Conservation (phyloP, 2,888 invertebrate species). For the Melanotus villosus region DNA sequence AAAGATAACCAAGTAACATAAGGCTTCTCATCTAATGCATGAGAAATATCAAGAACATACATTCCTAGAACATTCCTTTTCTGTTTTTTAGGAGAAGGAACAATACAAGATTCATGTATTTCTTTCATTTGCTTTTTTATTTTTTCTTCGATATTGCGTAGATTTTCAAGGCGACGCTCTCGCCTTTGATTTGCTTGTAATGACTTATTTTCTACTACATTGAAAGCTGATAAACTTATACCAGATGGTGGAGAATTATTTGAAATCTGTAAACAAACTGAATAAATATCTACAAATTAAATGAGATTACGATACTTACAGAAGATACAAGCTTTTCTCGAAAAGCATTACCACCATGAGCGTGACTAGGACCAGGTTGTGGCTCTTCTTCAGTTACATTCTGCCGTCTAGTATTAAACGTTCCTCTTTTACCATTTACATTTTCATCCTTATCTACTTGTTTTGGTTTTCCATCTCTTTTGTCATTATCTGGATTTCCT, state of each 20-base stretch:
- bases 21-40: slow-evolving; percentile 77
- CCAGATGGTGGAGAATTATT: slow-evolving; percentile 51
- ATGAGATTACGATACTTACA: slow-evolving; percentile 5
- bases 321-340: slow-evolving; percentile 14
- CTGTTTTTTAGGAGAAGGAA: slow-evolving; percentile 71
- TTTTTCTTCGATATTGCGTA: slow-evolving; percentile 74
- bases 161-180: slow-evolving; percentile 75
- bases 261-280: slow-evolving; percentile 1
- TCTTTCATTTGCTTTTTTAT: slow-evolving; percentile 47
- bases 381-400: slow-evolving; percentile 55
- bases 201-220: slow-evolving; percentile 37
- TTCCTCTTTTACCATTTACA: slow-evolving; percentile 80
- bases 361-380: slow-evolving; percentile 44
- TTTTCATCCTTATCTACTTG: slow-evolving; percentile 79
- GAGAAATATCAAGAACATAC: slow-evolving; percentile 89
- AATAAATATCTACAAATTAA: neutral
- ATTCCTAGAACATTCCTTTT: slow-evolving; percentile 80
- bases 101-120: slow-evolving; percentile 25
- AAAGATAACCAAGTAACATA: slow-evolving; percentile 79
- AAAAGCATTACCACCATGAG: slow-evolving; percentile 15
- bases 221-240: slow-evolving; percentile 74
- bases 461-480: slow-evolving; percentile 60
- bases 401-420: slow-evolving; percentile 59
- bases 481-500: slow-evolving; percentile 65
- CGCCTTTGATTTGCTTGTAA: slow-evolving; percentile 66